phyloP scores from a whole-genome alignment of 2,797 vertebrate genomes.

The Melanogrammus aeglefinus region DNA sequence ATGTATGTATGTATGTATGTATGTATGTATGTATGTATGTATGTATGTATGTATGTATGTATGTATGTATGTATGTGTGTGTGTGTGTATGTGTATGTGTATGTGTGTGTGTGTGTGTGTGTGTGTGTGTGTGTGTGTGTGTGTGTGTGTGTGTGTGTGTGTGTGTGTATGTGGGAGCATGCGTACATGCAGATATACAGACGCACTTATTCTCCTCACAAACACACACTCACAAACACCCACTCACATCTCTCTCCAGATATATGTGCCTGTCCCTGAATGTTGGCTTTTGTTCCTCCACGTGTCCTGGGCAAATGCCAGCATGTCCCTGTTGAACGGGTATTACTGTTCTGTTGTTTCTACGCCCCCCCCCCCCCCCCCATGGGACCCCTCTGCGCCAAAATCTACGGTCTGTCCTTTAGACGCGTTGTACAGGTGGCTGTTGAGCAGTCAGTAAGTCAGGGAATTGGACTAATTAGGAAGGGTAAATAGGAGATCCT shows the following conservation, averaged over 20 bases:
- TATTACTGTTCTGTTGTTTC: conserved; percentile 67
- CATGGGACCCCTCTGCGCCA: conserved; percentile 41
- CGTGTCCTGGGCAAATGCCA: conserved; percentile 64
- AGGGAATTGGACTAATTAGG: conserved; percentile 77
- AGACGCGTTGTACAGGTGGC: conserved; percentile 73
- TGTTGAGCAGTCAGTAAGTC: conserved; percentile 43
- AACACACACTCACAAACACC: not conserved
- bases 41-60: not conserved
- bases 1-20: conserved; percentile 7
- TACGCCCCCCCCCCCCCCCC: conserved; percentile 30
- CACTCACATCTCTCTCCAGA: conserved; percentile 19
- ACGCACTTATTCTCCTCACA: not conserved
- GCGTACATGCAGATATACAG: not conserved
- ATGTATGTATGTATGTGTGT: not conserved
- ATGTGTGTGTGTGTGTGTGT: too few relatives aligned
- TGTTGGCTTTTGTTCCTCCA: conserved; percentile 63
- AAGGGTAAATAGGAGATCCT: conserved; percentile 69
- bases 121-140: too few relatives aligned
- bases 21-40: conserved; percentile 15
- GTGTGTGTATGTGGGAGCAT: not conserved
- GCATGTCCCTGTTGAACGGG: conserved; percentile 62
- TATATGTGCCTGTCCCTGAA: conserved; percentile 46
- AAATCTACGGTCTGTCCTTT: conserved; percentile 68
- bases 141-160: too few relatives aligned
- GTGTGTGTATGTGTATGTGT: conserved; percentile 8